Evolutionary conservation across 2,888 invertebrate species (phyloP).

Genomic region (Tetragonisca angustula): DNA sequence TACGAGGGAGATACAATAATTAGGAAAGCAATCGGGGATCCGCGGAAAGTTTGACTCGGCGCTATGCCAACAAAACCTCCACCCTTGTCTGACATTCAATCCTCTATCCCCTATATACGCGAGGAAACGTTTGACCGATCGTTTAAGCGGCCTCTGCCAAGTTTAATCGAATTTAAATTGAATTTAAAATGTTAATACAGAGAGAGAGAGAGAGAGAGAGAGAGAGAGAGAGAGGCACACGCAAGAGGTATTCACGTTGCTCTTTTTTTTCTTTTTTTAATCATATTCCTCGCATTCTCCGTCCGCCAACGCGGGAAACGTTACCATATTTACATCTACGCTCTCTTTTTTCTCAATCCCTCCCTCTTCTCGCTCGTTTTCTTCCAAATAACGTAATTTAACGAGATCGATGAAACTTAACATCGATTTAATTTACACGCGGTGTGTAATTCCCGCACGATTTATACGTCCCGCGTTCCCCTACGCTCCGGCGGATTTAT

Average conservation of each 20-base stretch:
- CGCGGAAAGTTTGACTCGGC: conserved; percentile 35
- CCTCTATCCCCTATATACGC: conserved; percentile 2
- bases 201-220: conserved; percentile 67
- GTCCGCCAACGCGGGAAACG: conserved; percentile 1
- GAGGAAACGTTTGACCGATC: conserved; percentile 32
- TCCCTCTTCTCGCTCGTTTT: neutral
- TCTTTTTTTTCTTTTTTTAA: conserved; percentile 5
- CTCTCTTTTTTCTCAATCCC: no score
- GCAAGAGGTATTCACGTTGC: conserved; percentile 32
- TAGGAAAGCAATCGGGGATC: conserved; percentile 36
- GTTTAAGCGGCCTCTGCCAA: conserved; percentile 56
- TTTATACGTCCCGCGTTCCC: neutral
- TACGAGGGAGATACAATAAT: conserved; percentile 49
- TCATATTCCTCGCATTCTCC: conserved; percentile 52
- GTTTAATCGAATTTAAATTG: conserved; percentile 82
- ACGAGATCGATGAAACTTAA: no score
- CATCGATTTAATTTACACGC: neutral
- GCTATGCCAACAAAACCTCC: neutral
- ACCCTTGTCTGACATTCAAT: neutral
- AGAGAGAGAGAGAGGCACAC: conserved; percentile 66
- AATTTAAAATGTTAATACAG: conserved; percentile 81
- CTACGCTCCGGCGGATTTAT: neutral
- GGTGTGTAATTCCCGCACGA: neutral
- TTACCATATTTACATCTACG: conserved; percentile 24
- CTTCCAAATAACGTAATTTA: neutral